Base-by-base conservation (phyloP, 2,888 invertebrate species). In the Pollenia labialis region DNA sequence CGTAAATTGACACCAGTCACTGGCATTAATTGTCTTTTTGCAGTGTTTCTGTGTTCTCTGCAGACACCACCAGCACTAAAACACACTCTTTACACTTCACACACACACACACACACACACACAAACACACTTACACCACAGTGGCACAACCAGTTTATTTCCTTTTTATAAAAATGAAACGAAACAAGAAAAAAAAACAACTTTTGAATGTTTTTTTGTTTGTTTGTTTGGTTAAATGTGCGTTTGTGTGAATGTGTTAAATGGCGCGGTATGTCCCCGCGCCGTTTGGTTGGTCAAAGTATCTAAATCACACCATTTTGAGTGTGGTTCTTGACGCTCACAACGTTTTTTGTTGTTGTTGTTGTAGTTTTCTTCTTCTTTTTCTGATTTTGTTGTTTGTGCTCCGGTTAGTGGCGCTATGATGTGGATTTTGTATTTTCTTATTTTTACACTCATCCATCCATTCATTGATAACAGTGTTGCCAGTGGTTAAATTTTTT, bases 261-360 rank as follows among this genome's bases (percentile, higher is more conserved):
- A 81, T 77, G 72, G 85, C 85, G 80, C 75, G 87, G 81, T 75
- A 62, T 85, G 77, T 77, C 85, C 79, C 83, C 88, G 77, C 82
- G 75, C 74, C 81, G 77, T 82, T 83, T 88, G 88, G 88, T 88
- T 89, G 89, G 89, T 87, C 88, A 88, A 88, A 81, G 83, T 81
- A 86, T 87, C 87, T 89, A 88, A 88, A 88, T 89, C 88, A 87
- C 89, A 89, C 89, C 89, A 89, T 89, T 89, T 89, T 89, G 88
- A 86, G 87, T 85, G 88, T 82, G 85, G 87, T 82, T 75, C 84
- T 85, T 82, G 72, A 81, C 80, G 80, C 85, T 87, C 83, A 76
- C 83, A 80, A 81, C 80, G 80, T 81, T 48, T 77, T 83, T 75
- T 11, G 44, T 42, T 54, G 46, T 56, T 62, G 44, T 50, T 68